Evolutionary conservation across 2,113 vertebrate genomes (phyloP).

Genomic region (Astur gentilis): DNA sequence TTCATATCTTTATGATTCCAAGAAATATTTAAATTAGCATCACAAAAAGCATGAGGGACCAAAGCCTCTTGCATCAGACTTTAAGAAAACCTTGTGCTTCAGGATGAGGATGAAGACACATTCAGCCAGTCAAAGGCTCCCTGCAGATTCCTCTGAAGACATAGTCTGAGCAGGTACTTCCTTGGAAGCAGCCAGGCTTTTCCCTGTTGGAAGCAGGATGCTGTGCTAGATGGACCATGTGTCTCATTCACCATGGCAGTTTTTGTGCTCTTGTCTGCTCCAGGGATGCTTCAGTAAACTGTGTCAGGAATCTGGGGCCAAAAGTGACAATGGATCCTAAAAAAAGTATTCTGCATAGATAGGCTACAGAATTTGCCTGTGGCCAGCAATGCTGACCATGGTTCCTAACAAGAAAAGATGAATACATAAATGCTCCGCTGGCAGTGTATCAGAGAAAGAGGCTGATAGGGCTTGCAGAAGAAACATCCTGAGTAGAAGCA

Average conservation of each 20-base stretch:
- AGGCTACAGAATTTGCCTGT: not conserved
- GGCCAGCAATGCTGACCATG: not conserved
- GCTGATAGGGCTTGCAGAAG: not conserved
- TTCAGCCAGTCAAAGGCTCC: not conserved
- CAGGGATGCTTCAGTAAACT: not conserved
- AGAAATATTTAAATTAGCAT: not conserved
- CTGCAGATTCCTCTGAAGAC: not conserved
- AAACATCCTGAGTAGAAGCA: not conserved
- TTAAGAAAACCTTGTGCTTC: not conserved
- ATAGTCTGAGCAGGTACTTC: not conserved
- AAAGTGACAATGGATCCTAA: not conserved
- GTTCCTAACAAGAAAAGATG: not conserved
- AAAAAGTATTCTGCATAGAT: not conserved
- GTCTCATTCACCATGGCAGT: not conserved
- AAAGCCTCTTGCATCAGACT: not conserved
- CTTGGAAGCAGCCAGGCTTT: not conserved
- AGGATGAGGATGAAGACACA: not conserved
- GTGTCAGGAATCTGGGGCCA: not conserved
- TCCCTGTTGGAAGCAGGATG: not conserved
- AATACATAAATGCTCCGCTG: not conserved
- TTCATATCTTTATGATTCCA: not conserved
- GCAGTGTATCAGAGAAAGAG: not conserved
- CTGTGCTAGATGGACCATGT: not conserved
- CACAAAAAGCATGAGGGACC: not conserved
- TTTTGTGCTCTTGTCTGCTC: not conserved